phyloP scores from a whole-genome alignment of 1,140 invertebrate species.

The Phthorimaea operculella region DNA sequence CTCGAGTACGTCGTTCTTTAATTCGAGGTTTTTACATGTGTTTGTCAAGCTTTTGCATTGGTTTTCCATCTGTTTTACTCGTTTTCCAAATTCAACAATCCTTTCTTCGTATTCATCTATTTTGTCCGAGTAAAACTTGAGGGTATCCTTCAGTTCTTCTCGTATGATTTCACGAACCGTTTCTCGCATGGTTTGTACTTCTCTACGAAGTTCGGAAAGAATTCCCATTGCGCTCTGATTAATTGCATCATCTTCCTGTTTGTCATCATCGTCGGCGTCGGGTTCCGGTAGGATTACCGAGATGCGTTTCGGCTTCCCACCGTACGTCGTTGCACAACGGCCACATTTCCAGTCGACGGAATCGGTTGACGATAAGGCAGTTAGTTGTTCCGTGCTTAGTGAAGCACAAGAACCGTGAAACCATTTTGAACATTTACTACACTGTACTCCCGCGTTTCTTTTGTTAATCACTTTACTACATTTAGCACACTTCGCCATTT shows the following conservation, averaged over 20 bases:
- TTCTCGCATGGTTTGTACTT: too few relatives aligned
- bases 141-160: neutral
- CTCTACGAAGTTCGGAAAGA: neutral
- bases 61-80: neutral
- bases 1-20: neutral
- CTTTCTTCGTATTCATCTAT: slow-evolving; percentile 6
- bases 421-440: too few relatives aligned
- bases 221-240: neutral
- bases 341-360: too few relatives aligned
- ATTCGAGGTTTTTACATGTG: neutral
- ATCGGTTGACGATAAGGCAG: neutral
- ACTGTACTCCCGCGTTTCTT: too few relatives aligned
- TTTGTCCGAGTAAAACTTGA: slow-evolving; percentile 4
- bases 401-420: neutral
- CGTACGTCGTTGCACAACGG: neutral
- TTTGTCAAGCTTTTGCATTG: neutral
- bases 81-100: neutral
- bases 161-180: slow-evolving; percentile 4
- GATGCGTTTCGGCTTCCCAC: neutral
- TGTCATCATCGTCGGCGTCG: slow-evolving; percentile 2
- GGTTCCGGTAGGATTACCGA: neutral
- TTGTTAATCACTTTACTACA: too few relatives aligned
- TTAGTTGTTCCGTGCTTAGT: neutral
- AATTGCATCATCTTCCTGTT: neutral
- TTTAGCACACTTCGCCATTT: too few relatives aligned